Evolutionary conservation across 1,140 invertebrate species (phyloP), one percentile per base, ranked within the genome.

Genomic region (Drosophila triauraria): DNA sequence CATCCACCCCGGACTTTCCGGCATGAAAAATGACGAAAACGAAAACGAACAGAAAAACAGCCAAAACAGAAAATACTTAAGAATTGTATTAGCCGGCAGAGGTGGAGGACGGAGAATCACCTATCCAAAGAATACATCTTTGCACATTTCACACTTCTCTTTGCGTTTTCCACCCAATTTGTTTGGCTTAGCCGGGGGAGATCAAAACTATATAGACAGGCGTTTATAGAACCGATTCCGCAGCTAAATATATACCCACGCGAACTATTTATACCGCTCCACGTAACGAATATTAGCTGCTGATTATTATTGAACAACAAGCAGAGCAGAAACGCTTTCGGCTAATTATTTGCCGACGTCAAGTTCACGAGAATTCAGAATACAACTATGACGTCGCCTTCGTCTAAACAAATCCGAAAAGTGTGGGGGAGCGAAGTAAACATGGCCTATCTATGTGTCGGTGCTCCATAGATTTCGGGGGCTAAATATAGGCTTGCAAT

Each of bases 321-420:
- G 87, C 79, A 43, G 68, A 80, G 87, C 79, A 48, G 71, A 83
- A 90, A 80, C 71, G 69, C 43, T 75, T 86, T 84, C 75, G 78
- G 63, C 58, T 90, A 87, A 80, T 87, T 84, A 87, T 77, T 74
- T 44, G 82, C 61, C 82, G 75, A 88, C 85, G 85, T 78, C 81
- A 90, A 88, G 75, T 85, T 90, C 83, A 83, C 30, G 80, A 82
- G 85, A 67, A 85, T 80, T 75, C 46, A 65, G 61, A 77, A 70
- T 43, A 75, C 60, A 82, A 77, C 75, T 69, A 88, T 88, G 85
- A 87, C 84, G 84, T 87, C 59, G 75, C 40, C 42, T 7, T 17
- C 38, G 40, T 56, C 74, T 60, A 62, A 69, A 65, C 67, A 79
- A 79, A 79, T 69, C 63, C 46, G 35, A 78, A 56, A 63, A 74